Conservation (phyloP, 2,113 vertebrate genomes). For the Otus sunia region DNA sequence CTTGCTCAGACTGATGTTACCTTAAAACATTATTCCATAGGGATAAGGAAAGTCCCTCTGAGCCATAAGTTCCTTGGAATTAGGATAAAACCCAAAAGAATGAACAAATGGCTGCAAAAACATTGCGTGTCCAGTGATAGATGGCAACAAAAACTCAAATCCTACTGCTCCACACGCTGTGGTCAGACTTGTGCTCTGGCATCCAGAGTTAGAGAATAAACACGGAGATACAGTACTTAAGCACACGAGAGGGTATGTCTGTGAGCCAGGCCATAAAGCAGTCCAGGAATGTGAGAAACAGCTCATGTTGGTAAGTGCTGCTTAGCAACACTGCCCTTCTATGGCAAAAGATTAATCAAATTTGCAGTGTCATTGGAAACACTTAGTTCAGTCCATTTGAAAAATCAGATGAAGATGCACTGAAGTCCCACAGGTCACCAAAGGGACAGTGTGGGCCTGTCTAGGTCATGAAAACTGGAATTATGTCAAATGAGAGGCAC, state of each 20-base stretch:
- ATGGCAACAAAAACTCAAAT: not conserved
- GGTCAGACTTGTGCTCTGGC: not conserved
- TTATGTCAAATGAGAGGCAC: not conserved
- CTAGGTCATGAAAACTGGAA: conserved; percentile 9
- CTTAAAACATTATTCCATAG: not conserved
- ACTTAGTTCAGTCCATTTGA: not conserved
- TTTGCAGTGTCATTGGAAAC: conserved; percentile 40
- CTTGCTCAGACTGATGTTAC: not conserved
- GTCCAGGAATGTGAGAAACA: not conserved
- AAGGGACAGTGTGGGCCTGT: not conserved
- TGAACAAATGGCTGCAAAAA: not conserved
- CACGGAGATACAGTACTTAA: accelerated
- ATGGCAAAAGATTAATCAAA: conserved; percentile 1
- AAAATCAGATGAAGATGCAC: not conserved
- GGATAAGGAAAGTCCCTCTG: not conserved
- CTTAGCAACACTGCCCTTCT: conserved; percentile 67
- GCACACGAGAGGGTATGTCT: not conserved
- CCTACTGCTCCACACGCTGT: accelerated
- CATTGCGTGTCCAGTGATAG: accelerated
- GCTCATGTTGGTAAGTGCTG: not conserved
- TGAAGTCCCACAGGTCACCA: conserved; percentile 15
- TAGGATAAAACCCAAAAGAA: not conserved
- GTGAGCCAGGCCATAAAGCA: conserved; percentile 8
- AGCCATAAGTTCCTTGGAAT: not conserved
- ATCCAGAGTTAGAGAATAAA: not conserved